These are phyloP conservation scores for Tethea ocularis DNA, from an alignment of 2,888 invertebrate genomes.

Conservation along the genomic window DNA sequence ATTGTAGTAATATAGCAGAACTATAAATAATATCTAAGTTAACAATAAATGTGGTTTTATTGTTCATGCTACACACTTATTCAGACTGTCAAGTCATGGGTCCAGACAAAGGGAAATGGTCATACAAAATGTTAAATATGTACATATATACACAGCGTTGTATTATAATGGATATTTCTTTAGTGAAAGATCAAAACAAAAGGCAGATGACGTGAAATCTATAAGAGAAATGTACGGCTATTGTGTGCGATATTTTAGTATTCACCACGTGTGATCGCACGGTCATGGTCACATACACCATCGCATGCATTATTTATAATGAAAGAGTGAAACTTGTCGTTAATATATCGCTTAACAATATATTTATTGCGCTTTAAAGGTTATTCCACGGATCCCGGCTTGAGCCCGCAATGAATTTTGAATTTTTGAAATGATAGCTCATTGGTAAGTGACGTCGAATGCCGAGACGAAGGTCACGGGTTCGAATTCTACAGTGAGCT, in stretches of 20 bases:
- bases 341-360: slow-evolving; percentile 39
- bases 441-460: no score
- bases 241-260: slow-evolving; percentile 55
- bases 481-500: no score
- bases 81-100: neutral
- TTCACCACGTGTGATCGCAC: slow-evolving; percentile 45
- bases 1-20: no score
- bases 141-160: slow-evolving; percentile 4
- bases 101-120: neutral
- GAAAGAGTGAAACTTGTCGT: slow-evolving; percentile 73
- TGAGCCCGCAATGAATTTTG: no score
- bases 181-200: slow-evolving; percentile 30
- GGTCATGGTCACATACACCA: slow-evolving; percentile 60
- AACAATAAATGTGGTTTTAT: neutral
- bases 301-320: slow-evolving; percentile 71
- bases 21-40: neutral
- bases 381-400: slow-evolving; percentile 24
- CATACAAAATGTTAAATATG: slow-evolving; percentile 15
- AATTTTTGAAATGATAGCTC: no score
- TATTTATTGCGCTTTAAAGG: slow-evolving; percentile 41
- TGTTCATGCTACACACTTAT: neutral
- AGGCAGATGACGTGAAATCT: slow-evolving; percentile 46
- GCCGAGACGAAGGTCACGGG: no score
- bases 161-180: slow-evolving; percentile 11
- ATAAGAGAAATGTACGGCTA: slow-evolving; percentile 59